phyloP scores from a whole-genome alignment of 2,888 invertebrate species.

The Mythimna ferrago region DNA sequence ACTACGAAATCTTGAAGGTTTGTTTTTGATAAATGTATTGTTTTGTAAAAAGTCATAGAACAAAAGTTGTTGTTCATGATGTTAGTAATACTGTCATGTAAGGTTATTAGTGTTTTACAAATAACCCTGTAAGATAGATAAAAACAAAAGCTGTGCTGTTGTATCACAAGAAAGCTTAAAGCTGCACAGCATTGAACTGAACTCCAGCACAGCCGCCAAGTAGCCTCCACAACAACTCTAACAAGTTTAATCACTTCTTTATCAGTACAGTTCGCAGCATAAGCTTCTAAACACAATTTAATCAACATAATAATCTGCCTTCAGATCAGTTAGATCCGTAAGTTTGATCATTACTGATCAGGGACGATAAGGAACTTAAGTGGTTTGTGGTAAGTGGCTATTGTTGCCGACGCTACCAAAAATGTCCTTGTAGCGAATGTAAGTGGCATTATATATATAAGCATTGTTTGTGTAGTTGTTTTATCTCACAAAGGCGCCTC shows the following conservation, averaged over 20 bases:
- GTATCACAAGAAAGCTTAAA: not conserved
- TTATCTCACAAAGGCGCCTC: no score
- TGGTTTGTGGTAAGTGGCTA: conserved; percentile 9
- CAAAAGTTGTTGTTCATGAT: no score
- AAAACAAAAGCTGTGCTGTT: no score
- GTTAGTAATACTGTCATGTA: no score
- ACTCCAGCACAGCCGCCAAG: not conserved
- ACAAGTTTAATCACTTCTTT: conserved; percentile 33
- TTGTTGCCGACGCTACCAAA: conserved; percentile 26
- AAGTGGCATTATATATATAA: not conserved
- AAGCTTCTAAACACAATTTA: conserved; percentile 40
- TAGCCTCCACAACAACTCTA: conserved; percentile 9
- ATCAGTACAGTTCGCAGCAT: conserved; percentile 39
- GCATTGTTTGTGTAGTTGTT: not conserved
- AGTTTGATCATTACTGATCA: conserved; percentile 51
- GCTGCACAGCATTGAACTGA: no score
- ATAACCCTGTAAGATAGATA: no score
- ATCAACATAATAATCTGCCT: conserved; percentile 41
- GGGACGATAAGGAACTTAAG: conserved; percentile 24
- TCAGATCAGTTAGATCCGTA: conserved; percentile 33
- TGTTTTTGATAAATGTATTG: no score
- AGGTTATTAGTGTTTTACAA: no score
- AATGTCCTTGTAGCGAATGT: not conserved
- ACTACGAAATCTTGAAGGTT: no score
- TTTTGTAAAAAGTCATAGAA: no score